A percentile compares a stretch with the other conserved stretches of the same genome.
These are phyloP conservation scores for Spongilla lacustris DNA, from an alignment of 37 sponge, comb jelly and placozoan genomes.

Conservation along the genomic window DNA sequence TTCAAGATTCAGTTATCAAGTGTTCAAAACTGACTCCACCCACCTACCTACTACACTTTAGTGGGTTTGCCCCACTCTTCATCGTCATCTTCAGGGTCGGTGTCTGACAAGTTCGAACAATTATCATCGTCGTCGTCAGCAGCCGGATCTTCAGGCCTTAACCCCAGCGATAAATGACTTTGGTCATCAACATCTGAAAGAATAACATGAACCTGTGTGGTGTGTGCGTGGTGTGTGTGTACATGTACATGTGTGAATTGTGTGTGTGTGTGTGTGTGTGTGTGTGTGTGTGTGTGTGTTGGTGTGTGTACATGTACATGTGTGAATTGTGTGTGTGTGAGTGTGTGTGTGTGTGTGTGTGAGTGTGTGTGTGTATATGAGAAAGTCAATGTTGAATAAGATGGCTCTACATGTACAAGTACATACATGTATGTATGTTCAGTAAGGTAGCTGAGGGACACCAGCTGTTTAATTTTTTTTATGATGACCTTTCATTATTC, in stretches of 20 bases:
- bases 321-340: no score
- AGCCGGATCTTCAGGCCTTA: not conserved
- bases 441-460: no score
- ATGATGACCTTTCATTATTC: no score
- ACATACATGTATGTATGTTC: no score
- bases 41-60: constrained; percentile 3
- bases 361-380: no score
- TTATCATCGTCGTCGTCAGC: constrained; percentile 21
- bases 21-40: no score
- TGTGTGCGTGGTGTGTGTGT: not conserved
- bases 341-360: no score
- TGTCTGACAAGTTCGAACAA: constrained; percentile 66
- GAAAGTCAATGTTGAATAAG: no score
- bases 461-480: no score
- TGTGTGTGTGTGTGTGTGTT: not conserved
- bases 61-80: constrained; percentile 4
- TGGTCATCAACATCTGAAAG: constrained; percentile 42
- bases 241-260: not conserved
- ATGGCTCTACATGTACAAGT: no score
- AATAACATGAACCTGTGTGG: constrained; percentile 58
- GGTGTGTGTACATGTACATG: not conserved
- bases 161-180: not conserved
- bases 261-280: not conserved
- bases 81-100: constrained; percentile 66
- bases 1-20: no score